These are phyloP conservation scores for Pterobdella sp. DNA, from an alignment of 2,888 invertebrate genomes.

Conservation along the genomic window DNA sequence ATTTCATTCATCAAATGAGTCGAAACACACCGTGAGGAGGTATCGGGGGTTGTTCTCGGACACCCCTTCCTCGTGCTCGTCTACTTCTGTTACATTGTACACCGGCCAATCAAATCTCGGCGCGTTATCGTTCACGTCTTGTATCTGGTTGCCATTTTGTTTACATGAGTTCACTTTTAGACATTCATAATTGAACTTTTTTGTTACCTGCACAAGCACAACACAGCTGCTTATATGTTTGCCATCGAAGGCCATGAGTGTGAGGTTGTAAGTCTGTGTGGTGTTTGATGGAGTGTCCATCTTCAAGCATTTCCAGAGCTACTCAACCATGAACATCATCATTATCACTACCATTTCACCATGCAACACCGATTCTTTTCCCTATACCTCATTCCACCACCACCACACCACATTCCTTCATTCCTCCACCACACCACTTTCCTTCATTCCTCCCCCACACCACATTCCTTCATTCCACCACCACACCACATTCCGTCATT, in stretches of 20 bases:
- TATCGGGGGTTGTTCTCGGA: conserved; percentile 37
- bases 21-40: conserved; percentile 37
- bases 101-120: conserved; percentile 37
- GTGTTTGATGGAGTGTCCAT: too few relatives aligned
- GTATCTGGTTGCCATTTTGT: conserved; percentile 37
- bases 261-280: conserved; percentile 36
- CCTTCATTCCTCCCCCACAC: neutral
- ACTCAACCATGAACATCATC: too few relatives aligned
- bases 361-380: neutral
- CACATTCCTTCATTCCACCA: conserved; percentile 36
- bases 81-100: conserved; percentile 39
- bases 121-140: conserved; percentile 41
- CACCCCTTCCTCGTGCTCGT: conserved; percentile 39
- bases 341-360: neutral
- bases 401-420: neutral
- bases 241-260: conserved; percentile 39
- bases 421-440: neutral
- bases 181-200: too few relatives aligned
- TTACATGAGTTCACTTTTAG: too few relatives aligned
- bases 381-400: neutral
- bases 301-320: too few relatives aligned
- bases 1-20: neutral
- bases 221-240: conserved; percentile 39
- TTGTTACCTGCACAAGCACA: too few relatives aligned
- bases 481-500: conserved; percentile 44